Percentiles rank a stretch among this genome's conserved stretches.
Conservation (phyloP, 2,797 vertebrate genomes). For the Onychomys torridus region DNA sequence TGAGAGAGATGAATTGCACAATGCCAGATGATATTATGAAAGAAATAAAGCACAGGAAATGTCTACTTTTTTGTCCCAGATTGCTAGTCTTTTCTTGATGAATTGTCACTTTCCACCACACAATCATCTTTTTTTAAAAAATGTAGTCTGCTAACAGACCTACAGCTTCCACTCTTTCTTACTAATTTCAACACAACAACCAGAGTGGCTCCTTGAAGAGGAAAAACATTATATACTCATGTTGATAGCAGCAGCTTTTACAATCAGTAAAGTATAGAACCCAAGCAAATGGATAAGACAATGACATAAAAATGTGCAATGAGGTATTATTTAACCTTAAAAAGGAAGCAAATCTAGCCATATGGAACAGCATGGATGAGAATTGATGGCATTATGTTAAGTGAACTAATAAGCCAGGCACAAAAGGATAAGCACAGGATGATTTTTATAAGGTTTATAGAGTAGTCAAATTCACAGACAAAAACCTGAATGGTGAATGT, state of each 20-base stretch:
- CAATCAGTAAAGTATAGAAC: background rate
- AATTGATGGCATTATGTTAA: background rate
- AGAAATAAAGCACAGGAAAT: slow-evolving; percentile 22
- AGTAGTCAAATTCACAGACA: slow-evolving; percentile 38
- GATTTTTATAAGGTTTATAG: background rate
- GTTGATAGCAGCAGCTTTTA: background rate
- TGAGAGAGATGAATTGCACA: slow-evolving; percentile 29
- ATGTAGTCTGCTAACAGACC: background rate
- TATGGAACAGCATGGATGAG: background rate
- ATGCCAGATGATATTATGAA: background rate
- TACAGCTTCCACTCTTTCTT: slow-evolving; percentile 11
- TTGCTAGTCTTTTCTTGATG: background rate
- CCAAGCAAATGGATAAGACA: background rate
- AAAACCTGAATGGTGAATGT: background rate
- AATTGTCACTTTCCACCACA: background rate
- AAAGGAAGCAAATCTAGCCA: background rate
- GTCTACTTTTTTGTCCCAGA: background rate
- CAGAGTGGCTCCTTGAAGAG: background rate
- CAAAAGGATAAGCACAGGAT: background rate
- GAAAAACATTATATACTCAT: background rate
- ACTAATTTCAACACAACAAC: background rate
- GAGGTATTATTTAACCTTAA: background rate
- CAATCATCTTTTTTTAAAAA: background rate
- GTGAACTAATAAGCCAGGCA: background rate
- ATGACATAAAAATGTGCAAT: background rate